These are phyloP conservation scores for Artibeus jamaicensis DNA, from an alignment of 2,797 vertebrate species.

Conservation along the genomic window DNA sequence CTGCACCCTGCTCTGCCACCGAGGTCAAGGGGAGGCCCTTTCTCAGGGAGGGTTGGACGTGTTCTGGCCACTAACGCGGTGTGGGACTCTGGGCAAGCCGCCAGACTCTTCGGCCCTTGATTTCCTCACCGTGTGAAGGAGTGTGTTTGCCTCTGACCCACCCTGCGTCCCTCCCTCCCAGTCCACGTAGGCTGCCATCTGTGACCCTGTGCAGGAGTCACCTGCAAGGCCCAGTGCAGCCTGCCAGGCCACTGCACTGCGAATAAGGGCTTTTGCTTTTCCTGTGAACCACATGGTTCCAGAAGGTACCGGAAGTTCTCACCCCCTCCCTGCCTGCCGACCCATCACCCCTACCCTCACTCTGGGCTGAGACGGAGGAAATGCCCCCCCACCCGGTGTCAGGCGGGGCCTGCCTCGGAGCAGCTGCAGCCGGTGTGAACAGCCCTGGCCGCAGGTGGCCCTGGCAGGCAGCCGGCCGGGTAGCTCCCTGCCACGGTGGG, in stretches of 20 bases:
- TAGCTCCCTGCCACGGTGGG: not conserved
- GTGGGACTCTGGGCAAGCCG: not conserved
- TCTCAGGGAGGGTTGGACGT: not conserved
- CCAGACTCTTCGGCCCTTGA: not conserved
- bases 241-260: not conserved
- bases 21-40: not conserved
- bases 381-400: not conserved
- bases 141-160: not conserved
- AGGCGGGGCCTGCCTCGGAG: not conserved
- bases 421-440: not conserved
- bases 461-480: not conserved
- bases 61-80: not conserved
- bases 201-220: not conserved
- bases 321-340: not conserved
- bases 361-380: not conserved
- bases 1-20: not conserved
- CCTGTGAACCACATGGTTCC: not conserved
- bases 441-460: not conserved
- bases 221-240: not conserved
- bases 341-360: not conserved
- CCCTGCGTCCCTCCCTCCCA: not conserved
- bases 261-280: not conserved
- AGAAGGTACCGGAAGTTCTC: constrained; percentile 13
- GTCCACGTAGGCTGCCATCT: not conserved
- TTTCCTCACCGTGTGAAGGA: not conserved